Evolutionary conservation across 2,888 invertebrate genomes (phyloP), one percentile per base, ranked within the genome.

Genomic region (Tetragonisca angustula): DNA sequence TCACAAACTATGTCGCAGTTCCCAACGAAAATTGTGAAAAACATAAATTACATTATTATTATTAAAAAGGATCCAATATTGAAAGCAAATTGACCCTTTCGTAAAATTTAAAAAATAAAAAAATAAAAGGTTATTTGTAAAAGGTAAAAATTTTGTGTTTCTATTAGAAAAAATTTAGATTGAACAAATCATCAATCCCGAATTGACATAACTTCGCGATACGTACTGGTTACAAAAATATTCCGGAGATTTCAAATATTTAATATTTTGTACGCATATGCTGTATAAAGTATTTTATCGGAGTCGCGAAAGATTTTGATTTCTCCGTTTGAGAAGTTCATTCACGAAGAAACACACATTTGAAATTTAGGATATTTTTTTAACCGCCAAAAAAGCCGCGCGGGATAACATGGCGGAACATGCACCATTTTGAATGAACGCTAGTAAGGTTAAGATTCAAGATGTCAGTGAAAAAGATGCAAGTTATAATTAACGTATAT

Each of bases 381-480:
- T 61, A 79, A 79, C 71, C 80, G 81, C 54, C 54, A 80, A 64
- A 73, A 67, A 73, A 9, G 9, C 15, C 27, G 52, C 80, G 81
- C 80, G 67, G 80, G 67, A 68, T 32, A 80, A 72, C 11, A 79
- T 79, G 67, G 59, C 65, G 52, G 11, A 43, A 4, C 19, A 17
- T 19, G n/a, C 71, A 79, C 27, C 72, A 54, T 67, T 80, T 81
- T 67, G 72, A 81, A 81, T 6, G 61, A 32, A 24, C 17, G 15
- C 19, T 19, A 56, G 15, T 13, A 50, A 65, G 43, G 52, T 59
- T 32, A 19, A 68, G 9, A 62, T 2, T 36, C 36, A n/a, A 43
- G 13, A 32, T 21, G 5, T n/a, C 15, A 32, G 27, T 24, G 9
- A 6, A 21, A 43, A 19, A 61, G n/a, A 15, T 32, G 19, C 21